phyloP scores from a whole-genome alignment of 2,113 vertebrate genomes.

The Myanophis thanlyinensis region DNA sequence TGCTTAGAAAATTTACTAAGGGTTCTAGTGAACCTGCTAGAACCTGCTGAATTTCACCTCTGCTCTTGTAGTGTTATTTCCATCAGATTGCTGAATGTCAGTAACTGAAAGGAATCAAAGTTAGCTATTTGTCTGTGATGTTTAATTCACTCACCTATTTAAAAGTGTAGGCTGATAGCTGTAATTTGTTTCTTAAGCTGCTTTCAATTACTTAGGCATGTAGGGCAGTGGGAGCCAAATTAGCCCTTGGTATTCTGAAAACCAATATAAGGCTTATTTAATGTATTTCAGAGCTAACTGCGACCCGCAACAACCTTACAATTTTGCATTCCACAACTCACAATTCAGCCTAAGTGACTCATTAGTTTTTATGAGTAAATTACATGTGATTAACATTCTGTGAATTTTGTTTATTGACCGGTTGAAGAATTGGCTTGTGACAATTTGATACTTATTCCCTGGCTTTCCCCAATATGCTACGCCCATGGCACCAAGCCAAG shows the following conservation, averaged over 20 bases:
- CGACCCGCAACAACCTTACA: constrained; percentile 6
- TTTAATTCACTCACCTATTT: not conserved
- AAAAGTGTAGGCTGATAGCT: not conserved
- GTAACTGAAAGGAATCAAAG: not conserved
- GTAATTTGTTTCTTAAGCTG: not conserved
- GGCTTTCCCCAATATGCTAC: not conserved
- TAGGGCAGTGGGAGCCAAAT: not conserved
- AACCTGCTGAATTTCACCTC: too few species aligned
- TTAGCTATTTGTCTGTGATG: not conserved
- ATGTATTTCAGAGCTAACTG: not conserved
- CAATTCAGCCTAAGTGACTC: not conserved
- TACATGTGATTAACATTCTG: constrained; percentile 11
- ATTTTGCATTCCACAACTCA: constrained; percentile 17
- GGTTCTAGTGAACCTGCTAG: too few species aligned
- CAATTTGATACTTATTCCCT: not conserved
- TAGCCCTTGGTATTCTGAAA: not conserved
- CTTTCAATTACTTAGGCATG: constrained; percentile 4
- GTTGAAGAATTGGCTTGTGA: not conserved
- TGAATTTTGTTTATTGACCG: not conserved
- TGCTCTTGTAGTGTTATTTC: not conserved
- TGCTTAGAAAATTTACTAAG: too few species aligned
- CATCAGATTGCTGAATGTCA: constrained; percentile 3
- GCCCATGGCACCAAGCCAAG: not conserved
- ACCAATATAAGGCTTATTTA: not conserved
- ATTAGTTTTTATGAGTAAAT: constrained; percentile 26